These are phyloP conservation scores for Amphipyra berbera DNA, from an alignment of 2,888 invertebrate genomes.

Conservation along the genomic window DNA sequence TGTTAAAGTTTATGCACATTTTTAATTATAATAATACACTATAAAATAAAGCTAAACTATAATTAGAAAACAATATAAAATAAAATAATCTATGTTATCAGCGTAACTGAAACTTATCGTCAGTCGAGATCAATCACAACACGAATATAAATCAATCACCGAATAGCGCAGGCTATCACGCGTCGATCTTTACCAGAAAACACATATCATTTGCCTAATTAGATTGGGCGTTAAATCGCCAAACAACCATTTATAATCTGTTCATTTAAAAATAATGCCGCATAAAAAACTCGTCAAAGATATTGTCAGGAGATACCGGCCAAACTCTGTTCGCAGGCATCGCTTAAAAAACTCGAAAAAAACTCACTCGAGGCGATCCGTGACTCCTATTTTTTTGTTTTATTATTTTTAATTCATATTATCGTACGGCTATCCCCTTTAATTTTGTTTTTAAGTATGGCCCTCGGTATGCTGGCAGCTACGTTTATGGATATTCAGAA, in stretches of 20 bases:
- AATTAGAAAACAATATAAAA: constrained; percentile 40
- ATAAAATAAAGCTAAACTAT: constrained; percentile 33
- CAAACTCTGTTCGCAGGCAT: constrained; percentile 85
- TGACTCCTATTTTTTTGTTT: constrained; percentile 89
- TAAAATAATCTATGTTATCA: constrained; percentile 26
- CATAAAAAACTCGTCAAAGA: constrained; percentile 90
- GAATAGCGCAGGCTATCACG: constrained; percentile 74
- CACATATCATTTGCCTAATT: constrained; percentile 90
- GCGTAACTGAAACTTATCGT: constrained; percentile 39
- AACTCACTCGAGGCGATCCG: constrained; percentile 88
- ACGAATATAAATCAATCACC: constrained; percentile 79
- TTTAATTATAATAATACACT: constrained; percentile 6
- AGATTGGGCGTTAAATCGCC: constrained; percentile 90
- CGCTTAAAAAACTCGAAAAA: constrained; percentile 83
- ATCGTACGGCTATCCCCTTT: constrained; percentile 90
- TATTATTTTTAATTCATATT: constrained; percentile 90
- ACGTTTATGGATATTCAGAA: constrained; percentile 89
- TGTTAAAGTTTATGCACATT: no score
- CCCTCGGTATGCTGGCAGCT: constrained; percentile 88
- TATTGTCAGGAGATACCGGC: constrained; percentile 88
- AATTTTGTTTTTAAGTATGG: constrained; percentile 90
- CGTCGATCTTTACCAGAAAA: constrained; percentile 79
- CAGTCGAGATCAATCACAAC: constrained; percentile 51
- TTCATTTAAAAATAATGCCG: constrained; percentile 89
- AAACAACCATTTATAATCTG: constrained; percentile 90